Base-by-base conservation (phyloP, 2,888 invertebrate species). In the Eledona agricola region DNA sequence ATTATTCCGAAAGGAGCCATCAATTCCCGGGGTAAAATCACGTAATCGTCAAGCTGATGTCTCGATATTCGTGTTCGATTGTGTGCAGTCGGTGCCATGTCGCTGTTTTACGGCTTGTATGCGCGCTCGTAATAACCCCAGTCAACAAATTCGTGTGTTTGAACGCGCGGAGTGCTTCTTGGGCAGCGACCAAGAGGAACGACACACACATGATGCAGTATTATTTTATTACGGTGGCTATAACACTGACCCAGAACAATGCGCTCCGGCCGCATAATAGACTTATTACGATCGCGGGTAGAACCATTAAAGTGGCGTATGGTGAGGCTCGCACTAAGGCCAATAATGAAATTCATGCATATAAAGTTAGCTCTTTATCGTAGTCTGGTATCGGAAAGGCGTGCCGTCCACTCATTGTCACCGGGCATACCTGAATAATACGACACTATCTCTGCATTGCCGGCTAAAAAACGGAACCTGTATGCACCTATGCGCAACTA, bases 401-500 rank as follows among this genome's bases (percentile, higher is more conserved):
- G 72, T 73, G 73, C 71, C 72, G 65, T 65, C 59, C 59, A 28
- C 71, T 74, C 72, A 74, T 74, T 74, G 74, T 74, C 74, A 72
- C 73, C 65, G 69, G 63, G 66, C 72, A 72, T 73, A 68, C 72
- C 70, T 74, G 73, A 73, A 74, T 74, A 74, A 74, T 72, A 69
- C 72, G 69, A 71, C 71, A 70, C 63, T 72, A 72, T 72, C 71
- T 66, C 53, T 35, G 46, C 53, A 47, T 32, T 59, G 59, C 57
- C 26, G 6, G 60, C 63, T 55, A 66, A 67, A 67, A 65, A 63
- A 58, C 51, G 57, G 49, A 62, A 57, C 55, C 57, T 58, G 55
- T 26, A 55, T 31, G 38, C 51, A 37, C 32, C 56, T 22, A 54
- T 23, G 43, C 51, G 23, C 43, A 50, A 40, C 32, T 35, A 40